Conservation (phyloP, 2,888 invertebrate genomes). For the Eupithecia dodoneata region DNA sequence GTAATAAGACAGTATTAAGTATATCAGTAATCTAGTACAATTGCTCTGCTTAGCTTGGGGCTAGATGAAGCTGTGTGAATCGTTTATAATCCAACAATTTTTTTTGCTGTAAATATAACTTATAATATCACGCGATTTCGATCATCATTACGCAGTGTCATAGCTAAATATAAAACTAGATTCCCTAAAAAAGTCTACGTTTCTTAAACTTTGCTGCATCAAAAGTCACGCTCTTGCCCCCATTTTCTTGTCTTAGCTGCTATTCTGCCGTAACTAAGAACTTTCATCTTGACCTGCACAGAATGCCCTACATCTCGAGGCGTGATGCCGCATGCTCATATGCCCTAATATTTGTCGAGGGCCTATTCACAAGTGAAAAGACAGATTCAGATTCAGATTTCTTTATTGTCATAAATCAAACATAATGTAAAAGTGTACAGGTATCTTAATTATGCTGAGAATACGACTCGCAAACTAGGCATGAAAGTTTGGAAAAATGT, state of each 20-base stretch:
- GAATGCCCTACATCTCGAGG: constrained; percentile 68
- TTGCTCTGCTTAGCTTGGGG: no score
- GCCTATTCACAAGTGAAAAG: constrained; percentile 9
- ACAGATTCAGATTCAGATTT: no score
- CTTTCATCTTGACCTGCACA: constrained; percentile 74
- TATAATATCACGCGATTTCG: not conserved
- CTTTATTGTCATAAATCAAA: no score
- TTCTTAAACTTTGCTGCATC: constrained; percentile 32
- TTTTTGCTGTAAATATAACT: not conserved
- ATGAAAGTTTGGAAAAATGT: not conserved
- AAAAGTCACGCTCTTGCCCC: constrained; percentile 64
- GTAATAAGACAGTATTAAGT: no score
- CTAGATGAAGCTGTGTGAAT: no score
- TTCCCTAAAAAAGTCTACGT: constrained; percentile 16
- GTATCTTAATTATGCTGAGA: no score
- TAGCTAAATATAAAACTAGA: constrained; percentile 6
- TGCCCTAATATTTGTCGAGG: constrained; percentile 51
- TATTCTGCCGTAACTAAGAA: constrained; percentile 67
- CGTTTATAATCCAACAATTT: not conserved
- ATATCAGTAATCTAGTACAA: no score
- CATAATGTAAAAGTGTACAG: no score
- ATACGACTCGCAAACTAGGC: not conserved
- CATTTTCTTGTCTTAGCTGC: constrained; percentile 57
- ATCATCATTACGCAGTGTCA: not conserved
- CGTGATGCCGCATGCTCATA: constrained; percentile 55